These are phyloP conservation scores for Sepioteuthis lessoniana DNA, from an alignment of 2,888 invertebrate genomes.

Conservation along the genomic window DNA sequence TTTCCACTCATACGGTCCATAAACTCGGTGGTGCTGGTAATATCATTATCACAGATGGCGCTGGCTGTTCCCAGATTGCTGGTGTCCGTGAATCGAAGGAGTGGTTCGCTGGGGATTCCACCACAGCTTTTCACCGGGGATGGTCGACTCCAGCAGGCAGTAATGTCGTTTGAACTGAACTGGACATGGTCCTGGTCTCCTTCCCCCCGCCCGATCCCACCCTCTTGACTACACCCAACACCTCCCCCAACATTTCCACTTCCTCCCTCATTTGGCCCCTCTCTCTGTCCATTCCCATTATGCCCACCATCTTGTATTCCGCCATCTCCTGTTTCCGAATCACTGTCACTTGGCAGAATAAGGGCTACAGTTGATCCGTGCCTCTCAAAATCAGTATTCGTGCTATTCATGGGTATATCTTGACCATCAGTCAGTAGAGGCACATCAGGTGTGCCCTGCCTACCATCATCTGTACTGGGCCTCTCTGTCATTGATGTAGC, in stretches of 20 bases:
- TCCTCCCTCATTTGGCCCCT: not conserved
- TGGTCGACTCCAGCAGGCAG: slow-evolving; percentile 45
- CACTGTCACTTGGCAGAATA: slow-evolving; percentile 45
- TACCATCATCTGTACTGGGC: not conserved
- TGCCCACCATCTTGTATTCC: not conserved
- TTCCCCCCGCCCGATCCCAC: not conserved
- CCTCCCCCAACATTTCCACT: not conserved
- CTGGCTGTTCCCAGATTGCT: slow-evolving; percentile 39
- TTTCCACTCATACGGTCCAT: not conserved
- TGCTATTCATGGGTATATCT: slow-evolving; percentile 40
- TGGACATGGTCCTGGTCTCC: slow-evolving; percentile 34
- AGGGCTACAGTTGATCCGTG: slow-evolving; percentile 25
- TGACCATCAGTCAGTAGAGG: not conserved
- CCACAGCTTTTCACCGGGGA: slow-evolving; percentile 39
- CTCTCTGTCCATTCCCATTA: not conserved
- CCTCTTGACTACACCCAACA: not conserved
- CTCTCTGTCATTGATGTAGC: not conserved
- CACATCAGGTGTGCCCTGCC: not conserved
- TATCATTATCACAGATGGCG: slow-evolving; percentile 49
- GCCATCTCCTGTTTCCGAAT: not conserved
- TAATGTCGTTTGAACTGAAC: slow-evolving; percentile 44
- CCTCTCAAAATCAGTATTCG: slow-evolving; percentile 47
- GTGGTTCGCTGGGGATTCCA: slow-evolving; percentile 34
- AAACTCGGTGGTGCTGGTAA: slow-evolving; percentile 34
- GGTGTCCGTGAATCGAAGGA: slow-evolving; percentile 38